Conservation (phyloP, 2,113 vertebrate genomes). For the Tragulus kanchil region DNA sequence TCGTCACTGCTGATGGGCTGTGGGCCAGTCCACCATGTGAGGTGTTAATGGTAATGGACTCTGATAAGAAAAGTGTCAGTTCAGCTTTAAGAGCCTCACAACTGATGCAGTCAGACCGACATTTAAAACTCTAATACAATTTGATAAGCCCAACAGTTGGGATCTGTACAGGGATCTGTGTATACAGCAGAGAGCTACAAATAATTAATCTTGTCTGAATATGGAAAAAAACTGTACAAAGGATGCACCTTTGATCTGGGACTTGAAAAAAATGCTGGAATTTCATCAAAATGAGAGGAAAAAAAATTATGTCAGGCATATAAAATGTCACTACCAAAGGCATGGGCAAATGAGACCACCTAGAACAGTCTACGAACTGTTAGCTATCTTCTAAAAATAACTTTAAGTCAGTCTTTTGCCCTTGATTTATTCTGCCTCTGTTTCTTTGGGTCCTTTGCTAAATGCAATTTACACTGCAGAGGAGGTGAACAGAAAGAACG, state of each 20-base stretch:
- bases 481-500: background rate
- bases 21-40: background rate
- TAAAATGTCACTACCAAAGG: background rate
- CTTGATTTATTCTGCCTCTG: background rate
- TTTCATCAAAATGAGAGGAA: background rate
- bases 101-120: background rate
- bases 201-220: conserved; percentile 44
- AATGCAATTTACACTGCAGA: background rate
- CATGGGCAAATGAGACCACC: background rate
- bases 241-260: background rate
- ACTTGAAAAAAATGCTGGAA: conserved; percentile 11
- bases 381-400: background rate
- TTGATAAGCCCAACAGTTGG: background rate
- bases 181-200: background rate
- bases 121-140: conserved; percentile 47
- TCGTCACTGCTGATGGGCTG: background rate
- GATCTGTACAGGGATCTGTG: background rate
- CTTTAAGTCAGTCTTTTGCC: too few relatives aligned
- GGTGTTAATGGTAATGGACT: background rate
- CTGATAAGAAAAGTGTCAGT: conserved; percentile 1
- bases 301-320: background rate
- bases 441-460: background rate
- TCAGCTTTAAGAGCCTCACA: background rate
- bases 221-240: background rate
- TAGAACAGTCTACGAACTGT: background rate